These are phyloP conservation scores for Phocoena sinus DNA, from an alignment of 2,113 vertebrate species.

Conservation along the genomic window DNA sequence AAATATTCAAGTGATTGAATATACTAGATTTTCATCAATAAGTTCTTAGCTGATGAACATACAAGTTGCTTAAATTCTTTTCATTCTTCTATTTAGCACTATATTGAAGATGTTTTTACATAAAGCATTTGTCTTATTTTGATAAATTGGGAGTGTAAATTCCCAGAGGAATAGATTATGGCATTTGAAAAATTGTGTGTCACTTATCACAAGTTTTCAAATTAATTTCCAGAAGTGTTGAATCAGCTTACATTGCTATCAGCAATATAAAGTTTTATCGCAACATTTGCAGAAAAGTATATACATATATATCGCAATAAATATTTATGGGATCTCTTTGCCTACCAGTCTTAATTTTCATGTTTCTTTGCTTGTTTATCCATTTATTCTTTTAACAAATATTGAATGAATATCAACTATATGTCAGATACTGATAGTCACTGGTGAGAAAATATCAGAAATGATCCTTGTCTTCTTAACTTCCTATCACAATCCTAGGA, in stretches of 20 bases:
- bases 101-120: neutral
- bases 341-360: neutral
- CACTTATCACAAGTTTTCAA: neutral
- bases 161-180: neutral
- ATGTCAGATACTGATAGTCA: neutral
- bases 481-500: neutral
- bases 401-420: neutral
- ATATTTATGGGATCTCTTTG: neutral
- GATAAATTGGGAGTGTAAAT: neutral
- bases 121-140: neutral
- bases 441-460: neutral
- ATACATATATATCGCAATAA: neutral
- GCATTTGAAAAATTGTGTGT: neutral
- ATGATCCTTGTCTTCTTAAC: neutral
- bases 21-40: neutral
- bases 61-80: neutral
- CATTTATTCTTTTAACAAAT: neutral
- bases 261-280: neutral
- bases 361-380: neutral
- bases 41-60: neutral
- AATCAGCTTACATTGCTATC: neutral
- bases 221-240: neutral
- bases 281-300: neutral
- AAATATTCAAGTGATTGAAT: neutral
- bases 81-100: neutral